phyloP scores from a whole-genome alignment of 2,113 vertebrate genomes.

The Phaethon lepturus region DNA sequence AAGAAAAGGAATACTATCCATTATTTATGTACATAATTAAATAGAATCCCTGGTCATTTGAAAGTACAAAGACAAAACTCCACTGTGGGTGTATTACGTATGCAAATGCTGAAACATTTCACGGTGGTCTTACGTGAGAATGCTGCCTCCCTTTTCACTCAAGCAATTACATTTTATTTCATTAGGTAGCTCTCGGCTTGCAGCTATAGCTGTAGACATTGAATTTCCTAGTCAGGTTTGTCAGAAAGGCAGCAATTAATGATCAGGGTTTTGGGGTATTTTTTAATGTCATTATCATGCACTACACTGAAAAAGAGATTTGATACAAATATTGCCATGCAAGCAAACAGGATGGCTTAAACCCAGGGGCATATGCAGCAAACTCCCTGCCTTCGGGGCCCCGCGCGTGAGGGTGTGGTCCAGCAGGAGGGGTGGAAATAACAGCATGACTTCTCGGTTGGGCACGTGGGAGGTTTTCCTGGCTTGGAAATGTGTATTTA shows the following conservation, averaged over 20 bases:
- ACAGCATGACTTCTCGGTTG: not conserved
- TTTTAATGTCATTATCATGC: not conserved
- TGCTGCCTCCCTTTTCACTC: not conserved
- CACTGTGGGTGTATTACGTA: not conserved
- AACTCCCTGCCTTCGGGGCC: not conserved
- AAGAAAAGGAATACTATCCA: not conserved
- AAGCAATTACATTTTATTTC: not conserved
- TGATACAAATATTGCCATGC: not conserved
- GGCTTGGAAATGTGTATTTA: not conserved
- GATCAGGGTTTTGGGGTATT: not conserved
- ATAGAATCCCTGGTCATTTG: not conserved
- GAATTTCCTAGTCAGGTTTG: not conserved
- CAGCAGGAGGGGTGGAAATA: not conserved
- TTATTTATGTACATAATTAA: constrained; percentile 27
- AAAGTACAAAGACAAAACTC: not conserved
- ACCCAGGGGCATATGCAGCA: not conserved
- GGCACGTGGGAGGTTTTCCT: not conserved
- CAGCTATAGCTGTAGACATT: not conserved
- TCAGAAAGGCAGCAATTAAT: not conserved
- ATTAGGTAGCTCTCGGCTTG: not conserved
- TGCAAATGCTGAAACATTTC: not conserved
- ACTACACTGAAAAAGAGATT: not conserved
- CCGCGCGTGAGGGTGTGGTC: not conserved
- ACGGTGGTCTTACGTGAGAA: not conserved
- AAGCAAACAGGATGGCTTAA: not conserved